These are phyloP conservation scores for Campylomormyrus tamandua DNA, from an alignment of 2,113 vertebrate genomes.

Conservation along the genomic window DNA sequence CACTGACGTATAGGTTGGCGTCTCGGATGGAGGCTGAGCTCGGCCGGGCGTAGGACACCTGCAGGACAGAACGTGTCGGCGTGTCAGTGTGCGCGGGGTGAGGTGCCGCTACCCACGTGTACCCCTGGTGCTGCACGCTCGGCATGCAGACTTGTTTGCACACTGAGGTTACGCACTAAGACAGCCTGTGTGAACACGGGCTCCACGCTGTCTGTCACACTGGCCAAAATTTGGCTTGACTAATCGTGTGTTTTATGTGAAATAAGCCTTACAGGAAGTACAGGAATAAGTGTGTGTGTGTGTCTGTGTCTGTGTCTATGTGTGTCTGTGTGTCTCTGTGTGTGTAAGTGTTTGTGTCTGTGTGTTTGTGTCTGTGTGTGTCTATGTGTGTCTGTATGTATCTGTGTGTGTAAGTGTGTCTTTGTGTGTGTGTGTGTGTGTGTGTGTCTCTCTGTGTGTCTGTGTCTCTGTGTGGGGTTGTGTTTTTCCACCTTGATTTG, in stretches of 20 bases:
- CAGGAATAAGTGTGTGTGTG: not conserved
- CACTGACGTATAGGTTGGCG: conserved; percentile 90
- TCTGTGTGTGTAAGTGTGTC: not conserved
- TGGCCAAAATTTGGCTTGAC: not conserved
- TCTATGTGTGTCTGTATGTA: not conserved
- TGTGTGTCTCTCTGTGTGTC: not conserved
- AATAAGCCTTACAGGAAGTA: not conserved
- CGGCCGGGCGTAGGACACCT: conserved; percentile 89
- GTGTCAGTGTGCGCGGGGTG: not conserved
- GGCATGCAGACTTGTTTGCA: not conserved
- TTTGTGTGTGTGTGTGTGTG: not conserved
- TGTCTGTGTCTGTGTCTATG: not conserved
- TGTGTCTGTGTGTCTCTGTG: not conserved
- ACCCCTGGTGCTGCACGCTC: not conserved
- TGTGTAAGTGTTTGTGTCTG: not conserved
- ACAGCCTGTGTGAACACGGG: not conserved
- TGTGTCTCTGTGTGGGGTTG: not conserved
- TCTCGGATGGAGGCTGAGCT: conserved; percentile 91
- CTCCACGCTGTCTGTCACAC: not conserved
- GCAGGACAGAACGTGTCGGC: conserved; percentile 9
- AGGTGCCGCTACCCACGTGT: not conserved
- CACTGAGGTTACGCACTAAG: not conserved
- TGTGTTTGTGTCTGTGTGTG: not conserved
- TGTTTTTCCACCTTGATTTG: not conserved
- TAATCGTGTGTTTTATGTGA: not conserved